Percentiles rank a stretch among this genome's conserved stretches.
phyloP scores from a whole-genome alignment of 2,797 vertebrate genomes.

The Lutjanus argentimaculatus region DNA sequence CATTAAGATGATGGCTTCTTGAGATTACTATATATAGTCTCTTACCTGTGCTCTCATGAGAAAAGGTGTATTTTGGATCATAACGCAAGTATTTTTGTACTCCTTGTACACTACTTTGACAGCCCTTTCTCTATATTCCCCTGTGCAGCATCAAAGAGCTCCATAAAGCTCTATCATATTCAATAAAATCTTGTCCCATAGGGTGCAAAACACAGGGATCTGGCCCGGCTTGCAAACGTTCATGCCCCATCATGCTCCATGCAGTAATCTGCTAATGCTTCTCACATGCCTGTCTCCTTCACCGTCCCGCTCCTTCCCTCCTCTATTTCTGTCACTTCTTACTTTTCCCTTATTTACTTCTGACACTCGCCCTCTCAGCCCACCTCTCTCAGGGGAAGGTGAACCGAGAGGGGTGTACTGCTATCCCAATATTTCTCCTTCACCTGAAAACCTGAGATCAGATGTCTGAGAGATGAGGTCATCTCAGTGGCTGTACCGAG shows the following conservation, averaged over 20 bases:
- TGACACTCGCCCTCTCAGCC: constrained; percentile 17
- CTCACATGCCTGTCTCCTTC: constrained; percentile 78
- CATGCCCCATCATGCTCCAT: constrained; percentile 81
- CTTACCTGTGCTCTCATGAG: neutral
- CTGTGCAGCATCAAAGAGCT: constrained; percentile 12
- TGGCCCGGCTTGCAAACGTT: constrained; percentile 58
- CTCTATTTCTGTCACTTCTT: constrained; percentile 50
- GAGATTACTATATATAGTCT: neutral
- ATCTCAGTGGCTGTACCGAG: constrained; percentile 24
- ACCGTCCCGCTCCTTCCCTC: constrained; percentile 43
- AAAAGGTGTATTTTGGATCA: constrained; percentile 10
- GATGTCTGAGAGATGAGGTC: constrained; percentile 63
- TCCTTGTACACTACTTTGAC: neutral
- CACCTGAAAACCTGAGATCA: constrained; percentile 51
- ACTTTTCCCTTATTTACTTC: constrained; percentile 26
- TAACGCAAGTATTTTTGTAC: neutral
- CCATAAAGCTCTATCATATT: constrained; percentile 6
- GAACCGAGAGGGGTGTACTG: constrained; percentile 31
- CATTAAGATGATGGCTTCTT: neutral
- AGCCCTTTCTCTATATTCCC: neutral
- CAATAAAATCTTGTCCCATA: constrained; percentile 33
- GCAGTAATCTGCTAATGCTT: constrained; percentile 79
- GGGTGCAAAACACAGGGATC: constrained; percentile 45
- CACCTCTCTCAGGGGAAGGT: constrained; percentile 33
- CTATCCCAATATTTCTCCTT: constrained; percentile 59